Percentiles rank a stretch among this genome's conserved stretches.
phyloP scores from a whole-genome alignment of 1,140 invertebrate genomes.

The Varroa destructor region DNA sequence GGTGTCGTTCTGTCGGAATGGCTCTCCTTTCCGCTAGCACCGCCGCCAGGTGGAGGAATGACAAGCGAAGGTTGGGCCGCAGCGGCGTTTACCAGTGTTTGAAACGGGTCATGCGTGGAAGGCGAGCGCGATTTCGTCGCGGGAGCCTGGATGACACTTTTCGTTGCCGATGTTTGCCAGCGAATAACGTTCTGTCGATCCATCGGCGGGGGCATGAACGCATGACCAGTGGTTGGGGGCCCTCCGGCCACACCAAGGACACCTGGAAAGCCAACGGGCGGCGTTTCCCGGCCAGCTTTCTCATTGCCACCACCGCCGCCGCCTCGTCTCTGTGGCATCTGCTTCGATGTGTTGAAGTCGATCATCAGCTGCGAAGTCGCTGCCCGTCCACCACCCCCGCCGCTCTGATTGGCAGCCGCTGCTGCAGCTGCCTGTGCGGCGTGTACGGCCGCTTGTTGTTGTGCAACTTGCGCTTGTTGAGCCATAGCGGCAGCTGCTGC shows the following conservation, averaged over 20 bases:
- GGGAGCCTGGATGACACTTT: conserved; percentile 25
- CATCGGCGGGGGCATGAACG: conserved; percentile 24
- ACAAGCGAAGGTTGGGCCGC: conserved; percentile 66
- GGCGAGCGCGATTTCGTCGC: conserved; percentile 17
- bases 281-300: conserved; percentile 32
- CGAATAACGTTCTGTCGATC: conserved; percentile 10
- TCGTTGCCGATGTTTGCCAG: conserved; percentile 16
- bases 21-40: conserved; percentile 32
- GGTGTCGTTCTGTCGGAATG: conserved; percentile 27
- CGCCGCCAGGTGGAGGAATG: conserved; percentile 48
- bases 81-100: conserved; percentile 66
- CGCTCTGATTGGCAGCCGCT: conserved; percentile 16
- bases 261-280: conserved; percentile 29
- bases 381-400: neutral
- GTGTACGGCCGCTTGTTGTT: neutral
- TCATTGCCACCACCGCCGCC: conserved; percentile 25
- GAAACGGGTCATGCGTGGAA: conserved; percentile 57
- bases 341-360: conserved; percentile 38
- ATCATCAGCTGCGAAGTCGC: conserved; percentile 36
- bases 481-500: conserved; percentile 31
- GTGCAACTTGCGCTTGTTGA: conserved; percentile 36
- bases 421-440: conserved; percentile 30
- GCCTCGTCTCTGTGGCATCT: conserved; percentile 35
- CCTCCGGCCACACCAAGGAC: conserved; percentile 17
- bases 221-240: conserved; percentile 1